Conservation (phyloP, 2,113 vertebrate species). For the Artemisiospiza belli region DNA sequence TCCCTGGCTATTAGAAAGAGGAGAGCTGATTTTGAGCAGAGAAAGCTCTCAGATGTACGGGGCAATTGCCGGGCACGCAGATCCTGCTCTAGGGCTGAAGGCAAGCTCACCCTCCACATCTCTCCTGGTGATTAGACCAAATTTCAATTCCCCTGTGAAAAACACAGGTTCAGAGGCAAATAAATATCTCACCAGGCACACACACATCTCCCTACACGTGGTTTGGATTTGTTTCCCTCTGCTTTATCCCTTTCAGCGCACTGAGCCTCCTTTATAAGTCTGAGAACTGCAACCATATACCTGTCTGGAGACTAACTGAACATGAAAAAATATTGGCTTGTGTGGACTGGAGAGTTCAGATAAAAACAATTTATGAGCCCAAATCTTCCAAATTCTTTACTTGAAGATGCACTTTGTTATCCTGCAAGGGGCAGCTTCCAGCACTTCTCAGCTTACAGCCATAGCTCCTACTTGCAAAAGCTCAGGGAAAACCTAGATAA, state of each 20-base stretch:
- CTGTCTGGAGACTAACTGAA: slow-evolving; percentile 64
- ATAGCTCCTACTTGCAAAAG: slow-evolving; percentile 52
- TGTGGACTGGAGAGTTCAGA: slow-evolving; percentile 58
- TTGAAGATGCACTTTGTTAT: slow-evolving; percentile 62
- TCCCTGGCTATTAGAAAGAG: neutral
- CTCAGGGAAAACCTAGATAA: slow-evolving; percentile 50
- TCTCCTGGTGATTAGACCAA: neutral
- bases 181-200: slow-evolving; percentile 8
- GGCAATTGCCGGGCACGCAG: neutral
- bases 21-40: slow-evolving; percentile 8
- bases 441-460: slow-evolving; percentile 42
- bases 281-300: slow-evolving; percentile 54
- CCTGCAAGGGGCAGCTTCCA: slow-evolving; percentile 33
- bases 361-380: slow-evolving; percentile 68
- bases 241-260: neutral
- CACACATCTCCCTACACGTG: neutral
- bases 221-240: slow-evolving; percentile 41
- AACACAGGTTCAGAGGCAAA: neutral
- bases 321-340: slow-evolving; percentile 66
- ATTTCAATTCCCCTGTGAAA: neutral
- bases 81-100: neutral
- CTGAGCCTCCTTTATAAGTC: slow-evolving; percentile 25
- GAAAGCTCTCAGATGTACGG: neutral
- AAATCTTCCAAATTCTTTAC: slow-evolving; percentile 68
- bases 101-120: neutral